Evolutionary conservation across 2,888 invertebrate species (phyloP).

Genomic region (Parnassius smintheus): DNA sequence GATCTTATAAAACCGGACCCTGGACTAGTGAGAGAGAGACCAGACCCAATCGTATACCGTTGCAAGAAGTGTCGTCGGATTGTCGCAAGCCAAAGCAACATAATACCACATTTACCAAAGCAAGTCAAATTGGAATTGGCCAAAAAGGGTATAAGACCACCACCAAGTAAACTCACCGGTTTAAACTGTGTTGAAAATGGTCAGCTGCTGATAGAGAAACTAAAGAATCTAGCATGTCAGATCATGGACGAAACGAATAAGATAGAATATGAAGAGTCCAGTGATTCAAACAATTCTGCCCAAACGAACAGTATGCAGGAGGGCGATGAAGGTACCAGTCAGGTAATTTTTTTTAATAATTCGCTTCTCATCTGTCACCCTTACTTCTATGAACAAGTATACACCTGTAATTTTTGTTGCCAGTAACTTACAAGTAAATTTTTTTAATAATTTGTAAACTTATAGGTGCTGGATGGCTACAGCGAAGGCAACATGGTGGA

Average conservation of each 20-base stretch:
- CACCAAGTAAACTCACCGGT: constrained; percentile 62
- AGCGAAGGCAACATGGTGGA: constrained; percentile 63
- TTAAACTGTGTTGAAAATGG: constrained; percentile 63
- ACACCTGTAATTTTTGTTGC: too few species aligned
- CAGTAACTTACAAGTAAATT: too few species aligned
- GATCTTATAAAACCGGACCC: constrained; percentile 91
- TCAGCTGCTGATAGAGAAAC: constrained; percentile 62
- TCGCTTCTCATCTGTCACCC: too few species aligned
- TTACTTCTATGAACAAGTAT: too few species aligned
- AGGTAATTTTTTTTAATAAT: constrained; percentile 28
- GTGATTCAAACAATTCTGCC: constrained; percentile 32
- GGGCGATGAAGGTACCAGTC: constrained; percentile 53
- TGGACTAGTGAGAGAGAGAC: constrained; percentile 85
- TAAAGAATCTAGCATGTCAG: constrained; percentile 63
- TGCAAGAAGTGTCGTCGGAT: constrained; percentile 91
- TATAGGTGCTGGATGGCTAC: constrained; percentile 58
- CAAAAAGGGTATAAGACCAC: constrained; percentile 65
- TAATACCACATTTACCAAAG: constrained; percentile 85
- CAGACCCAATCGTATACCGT: constrained; percentile 91
- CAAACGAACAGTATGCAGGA: constrained; percentile 33
- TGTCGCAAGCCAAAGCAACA: constrained; percentile 89
- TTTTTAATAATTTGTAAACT: too few species aligned
- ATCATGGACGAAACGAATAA: constrained; percentile 45
- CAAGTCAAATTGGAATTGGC: constrained; percentile 58
- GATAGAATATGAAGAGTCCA: constrained; percentile 35